phyloP scores from a whole-genome alignment of 2,797 vertebrate species.

The Microtus agrestis region DNA sequence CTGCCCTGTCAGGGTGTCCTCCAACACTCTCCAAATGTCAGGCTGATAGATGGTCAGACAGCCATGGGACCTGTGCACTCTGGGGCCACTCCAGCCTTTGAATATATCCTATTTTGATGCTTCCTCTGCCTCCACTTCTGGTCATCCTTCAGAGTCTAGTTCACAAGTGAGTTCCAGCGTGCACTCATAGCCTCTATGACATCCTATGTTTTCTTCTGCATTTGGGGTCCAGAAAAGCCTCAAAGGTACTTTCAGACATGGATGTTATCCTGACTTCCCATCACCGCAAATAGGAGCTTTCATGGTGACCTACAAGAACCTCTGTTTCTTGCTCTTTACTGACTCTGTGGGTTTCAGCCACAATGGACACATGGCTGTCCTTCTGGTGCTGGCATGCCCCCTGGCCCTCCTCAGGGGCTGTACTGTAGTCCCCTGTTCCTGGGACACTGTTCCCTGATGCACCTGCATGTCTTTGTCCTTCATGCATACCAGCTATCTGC shows the following conservation, averaged over 20 bases:
- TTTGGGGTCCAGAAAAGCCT: not conserved
- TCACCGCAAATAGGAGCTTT: not conserved
- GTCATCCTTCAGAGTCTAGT: not conserved
- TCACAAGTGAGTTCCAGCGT: not conserved
- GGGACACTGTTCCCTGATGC: not conserved
- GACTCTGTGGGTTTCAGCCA: not conserved
- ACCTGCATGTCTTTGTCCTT: not conserved
- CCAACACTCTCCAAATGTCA: not conserved
- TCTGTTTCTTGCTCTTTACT: not conserved
- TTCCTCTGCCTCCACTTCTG: not conserved
- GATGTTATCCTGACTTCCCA: not conserved
- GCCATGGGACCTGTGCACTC: not conserved
- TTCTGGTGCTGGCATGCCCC: rapidly evolving
- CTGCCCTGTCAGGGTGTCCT: not conserved
- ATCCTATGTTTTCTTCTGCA: not conserved
- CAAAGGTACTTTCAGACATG: not conserved
- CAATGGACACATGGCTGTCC: not conserved
- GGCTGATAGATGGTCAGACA: no score
- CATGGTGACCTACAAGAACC: rapidly evolving
- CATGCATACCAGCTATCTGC: not conserved
- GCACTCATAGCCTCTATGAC: rapidly evolving
- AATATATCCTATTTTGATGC: not conserved
- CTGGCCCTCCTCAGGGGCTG: not conserved
- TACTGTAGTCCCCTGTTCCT: not conserved
- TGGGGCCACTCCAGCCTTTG: not conserved